A percentile compares a stretch with the other conserved stretches of the same genome.
These are phyloP conservation scores for Leptinotarsa peninsularis DNA, from an alignment of 2,888 invertebrate species.

Conservation along the genomic window DNA sequence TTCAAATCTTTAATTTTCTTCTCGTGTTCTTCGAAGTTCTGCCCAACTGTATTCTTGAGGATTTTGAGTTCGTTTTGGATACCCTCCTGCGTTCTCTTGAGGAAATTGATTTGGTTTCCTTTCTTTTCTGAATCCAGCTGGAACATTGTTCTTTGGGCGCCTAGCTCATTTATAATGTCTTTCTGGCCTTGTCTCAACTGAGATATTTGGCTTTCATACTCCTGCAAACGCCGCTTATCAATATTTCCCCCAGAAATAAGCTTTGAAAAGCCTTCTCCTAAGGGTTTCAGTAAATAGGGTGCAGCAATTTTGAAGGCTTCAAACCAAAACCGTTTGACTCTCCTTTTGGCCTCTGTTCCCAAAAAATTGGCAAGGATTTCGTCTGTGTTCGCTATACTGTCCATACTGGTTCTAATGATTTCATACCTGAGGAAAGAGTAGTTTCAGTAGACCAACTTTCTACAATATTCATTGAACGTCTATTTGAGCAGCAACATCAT, in stretches of 20 bases:
- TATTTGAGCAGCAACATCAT: not conserved
- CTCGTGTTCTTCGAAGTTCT: slow-evolving; percentile 29
- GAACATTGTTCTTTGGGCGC: slow-evolving; percentile 29
- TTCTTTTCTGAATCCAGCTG: slow-evolving; percentile 29
- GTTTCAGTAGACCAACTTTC: not conserved
- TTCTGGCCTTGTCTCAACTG: slow-evolving; percentile 15
- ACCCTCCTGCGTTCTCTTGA: slow-evolving; percentile 22
- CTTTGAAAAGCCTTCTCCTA: slow-evolving; percentile 16
- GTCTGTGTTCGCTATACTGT: slow-evolving; percentile 23
- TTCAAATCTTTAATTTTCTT: slow-evolving; percentile 30
- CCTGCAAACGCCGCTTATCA: not conserved
- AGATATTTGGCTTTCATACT: slow-evolving; percentile 18
- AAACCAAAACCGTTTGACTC: slow-evolving; percentile 27
- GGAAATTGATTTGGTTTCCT: slow-evolving; percentile 20
- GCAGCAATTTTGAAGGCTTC: slow-evolving; percentile 4
- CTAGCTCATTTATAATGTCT: slow-evolving; percentile 27
- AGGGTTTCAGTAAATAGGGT: slow-evolving; percentile 25
- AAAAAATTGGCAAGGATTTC: slow-evolving; percentile 25
- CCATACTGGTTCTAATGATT: slow-evolving; percentile 16
- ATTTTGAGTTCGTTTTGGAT: slow-evolving; percentile 23
- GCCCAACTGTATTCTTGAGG: slow-evolving; percentile 1
- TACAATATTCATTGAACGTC: not conserved
- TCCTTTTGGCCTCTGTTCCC: slow-evolving; percentile 23
- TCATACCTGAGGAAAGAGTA: not conserved
- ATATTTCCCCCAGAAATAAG: not conserved